A percentile compares a stretch with the other conserved stretches of the same genome.
phyloP scores from a whole-genome alignment of 2,797 vertebrate species.

The Clarias platycephalus region DNA sequence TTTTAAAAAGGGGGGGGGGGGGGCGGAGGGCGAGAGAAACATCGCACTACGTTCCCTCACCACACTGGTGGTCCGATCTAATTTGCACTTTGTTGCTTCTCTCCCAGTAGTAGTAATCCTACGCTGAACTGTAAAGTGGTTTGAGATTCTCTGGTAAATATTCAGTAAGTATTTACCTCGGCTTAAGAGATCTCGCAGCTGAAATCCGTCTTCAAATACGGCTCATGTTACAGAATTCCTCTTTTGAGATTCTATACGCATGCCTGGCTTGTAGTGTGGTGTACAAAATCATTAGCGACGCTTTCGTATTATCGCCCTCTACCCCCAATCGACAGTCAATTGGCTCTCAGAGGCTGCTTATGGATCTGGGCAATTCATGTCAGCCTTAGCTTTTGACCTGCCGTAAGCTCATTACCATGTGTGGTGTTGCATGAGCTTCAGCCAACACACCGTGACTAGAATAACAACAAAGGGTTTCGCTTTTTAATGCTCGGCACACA shows the following conservation, averaged over 20 bases:
- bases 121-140: neutral
- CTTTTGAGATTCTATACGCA: neutral
- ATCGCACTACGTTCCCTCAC: neutral
- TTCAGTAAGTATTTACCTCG: neutral
- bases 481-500: neutral
- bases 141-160: conserved; percentile 10
- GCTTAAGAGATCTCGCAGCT: neutral
- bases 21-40: too few relatives aligned
- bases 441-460: neutral
- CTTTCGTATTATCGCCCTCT: neutral
- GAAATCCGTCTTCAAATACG: neutral
- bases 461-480: neutral
- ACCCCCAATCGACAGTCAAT: neutral
- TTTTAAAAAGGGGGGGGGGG: neutral
- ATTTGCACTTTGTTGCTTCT: neutral
- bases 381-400: conserved; percentile 1
- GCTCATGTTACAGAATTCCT: neutral
- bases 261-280: neutral
- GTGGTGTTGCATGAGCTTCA: neutral
- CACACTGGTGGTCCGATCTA: neutral
- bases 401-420: neutral
- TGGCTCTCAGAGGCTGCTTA: neutral
- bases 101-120: neutral
- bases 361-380: neutral
- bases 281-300: neutral